phyloP scores from a whole-genome alignment of 2,888 invertebrate species.

The Rhagophthalmus giganteus region DNA sequence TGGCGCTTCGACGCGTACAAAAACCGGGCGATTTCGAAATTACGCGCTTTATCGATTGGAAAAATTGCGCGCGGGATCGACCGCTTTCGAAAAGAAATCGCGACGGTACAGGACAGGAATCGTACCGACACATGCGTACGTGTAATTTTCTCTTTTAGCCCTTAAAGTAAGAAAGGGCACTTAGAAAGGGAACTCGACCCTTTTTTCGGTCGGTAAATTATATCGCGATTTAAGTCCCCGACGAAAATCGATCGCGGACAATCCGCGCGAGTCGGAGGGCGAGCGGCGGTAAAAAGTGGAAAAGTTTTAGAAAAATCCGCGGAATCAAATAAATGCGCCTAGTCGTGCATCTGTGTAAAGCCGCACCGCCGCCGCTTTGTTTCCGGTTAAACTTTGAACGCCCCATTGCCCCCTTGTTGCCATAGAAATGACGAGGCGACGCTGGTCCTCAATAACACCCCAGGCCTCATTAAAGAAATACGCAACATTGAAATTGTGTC shows the following conservation, averaged over 20 bases:
- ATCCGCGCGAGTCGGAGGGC: constrained; percentile 19
- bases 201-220: constrained; percentile 18
- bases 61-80: constrained; percentile 10
- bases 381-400: constrained; percentile 43
- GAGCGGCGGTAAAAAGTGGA: constrained; percentile 20
- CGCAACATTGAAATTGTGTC: constrained; percentile 35
- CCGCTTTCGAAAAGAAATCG: too few species aligned
- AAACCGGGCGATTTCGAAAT: constrained; percentile 3
- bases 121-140: too few species aligned
- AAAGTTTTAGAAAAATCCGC: constrained; percentile 39
- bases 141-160: too few species aligned
- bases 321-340: constrained; percentile 45
- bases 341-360: constrained; percentile 44
- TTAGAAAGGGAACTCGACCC: too few species aligned
- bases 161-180: too few species aligned
- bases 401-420: constrained; percentile 42
- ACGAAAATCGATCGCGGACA: constrained; percentile 20
- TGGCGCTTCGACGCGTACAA: too few species aligned
- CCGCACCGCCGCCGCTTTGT: constrained; percentile 41
- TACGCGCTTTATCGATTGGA: constrained; percentile 9
- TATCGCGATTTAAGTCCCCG: constrained; percentile 16
- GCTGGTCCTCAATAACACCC: constrained; percentile 27
- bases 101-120: too few species aligned
- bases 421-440: constrained; percentile 32
- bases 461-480: constrained; percentile 35